Evolutionary conservation across 2,797 vertebrate genomes (phyloP), one percentile per base, ranked within the genome.

Genomic region (Neosalanx taihuensis): DNA sequence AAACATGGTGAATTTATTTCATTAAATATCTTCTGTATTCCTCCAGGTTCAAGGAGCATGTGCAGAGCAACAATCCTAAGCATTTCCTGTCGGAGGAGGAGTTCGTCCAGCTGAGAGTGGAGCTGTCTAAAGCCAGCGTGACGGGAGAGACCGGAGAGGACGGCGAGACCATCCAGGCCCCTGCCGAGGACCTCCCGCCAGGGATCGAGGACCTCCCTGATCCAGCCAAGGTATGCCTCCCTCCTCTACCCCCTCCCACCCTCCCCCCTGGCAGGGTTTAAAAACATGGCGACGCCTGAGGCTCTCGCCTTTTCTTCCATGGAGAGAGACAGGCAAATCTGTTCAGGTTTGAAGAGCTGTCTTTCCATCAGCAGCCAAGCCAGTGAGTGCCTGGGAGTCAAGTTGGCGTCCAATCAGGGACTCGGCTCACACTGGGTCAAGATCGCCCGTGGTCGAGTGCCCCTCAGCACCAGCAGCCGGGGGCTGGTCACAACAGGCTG

Each of bases 1-100:
- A 17, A 31, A 66, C 41, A n/a, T 6, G n/a, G 13, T 57, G 49
- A 62, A 57, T 69, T 15, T 12, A 0, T 46, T 46, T 46, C 3
- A 46, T 46, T 12, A 6, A 20, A 20, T 59, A 59, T 31, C 1
- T 26, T 26, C 37, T 37, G 69, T 4, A 58, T 77, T 0, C 58
- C 15, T 62, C 2, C 70, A 99, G 98, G 88, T 99, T 99, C 84
- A 99, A 96, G 89, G 98, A 99, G 2, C 97, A 99, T 1, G 92
- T 99, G 71, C 97, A 98, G 87, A 94, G 85, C 91, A 96, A 96
- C 89, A 88, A 98, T 81, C 98, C 98, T 62, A 96, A 95, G 82
- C 95, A 97, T 83, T 93, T 98, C 70, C 82, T 99, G 84, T 96
- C 95, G 20, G 92, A 95, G 1, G 96, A 96, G 76, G 96, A 99